These are phyloP conservation scores for Lonchura striata DNA, from an alignment of 2,113 vertebrate species.

Conservation along the genomic window DNA sequence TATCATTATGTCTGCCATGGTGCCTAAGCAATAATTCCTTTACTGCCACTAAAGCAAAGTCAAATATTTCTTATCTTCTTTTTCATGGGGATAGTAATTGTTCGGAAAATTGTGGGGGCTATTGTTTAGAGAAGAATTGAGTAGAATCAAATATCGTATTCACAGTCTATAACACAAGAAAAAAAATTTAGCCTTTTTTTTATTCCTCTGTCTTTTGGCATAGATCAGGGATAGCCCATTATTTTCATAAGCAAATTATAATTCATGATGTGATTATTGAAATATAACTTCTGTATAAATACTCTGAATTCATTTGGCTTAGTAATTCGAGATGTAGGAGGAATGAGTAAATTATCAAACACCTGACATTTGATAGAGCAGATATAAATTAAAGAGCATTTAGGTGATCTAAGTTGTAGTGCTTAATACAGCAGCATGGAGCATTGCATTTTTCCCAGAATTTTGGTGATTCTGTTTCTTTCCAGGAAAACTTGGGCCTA, in stretches of 20 bases:
- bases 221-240: background rate
- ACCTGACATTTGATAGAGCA: background rate
- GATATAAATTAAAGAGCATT: background rate
- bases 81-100: background rate
- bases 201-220: background rate
- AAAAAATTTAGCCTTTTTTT: rapidly evolving
- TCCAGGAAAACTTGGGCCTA: background rate
- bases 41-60: background rate
- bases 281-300: background rate
- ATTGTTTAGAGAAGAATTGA: background rate
- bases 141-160: background rate
- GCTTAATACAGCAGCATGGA: background rate
- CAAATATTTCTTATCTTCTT: background rate
- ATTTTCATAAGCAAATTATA: background rate
- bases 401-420: background rate
- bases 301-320: background rate
- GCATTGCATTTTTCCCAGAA: background rate
- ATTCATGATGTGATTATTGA: background rate
- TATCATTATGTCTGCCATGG: background rate
- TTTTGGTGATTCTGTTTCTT: background rate
- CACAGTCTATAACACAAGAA: background rate
- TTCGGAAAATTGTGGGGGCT: background rate
- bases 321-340: background rate
- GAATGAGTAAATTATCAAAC: background rate
- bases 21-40: background rate